phyloP scores from a whole-genome alignment of 1,140 invertebrate genomes.

The Anastatus disparis region DNA sequence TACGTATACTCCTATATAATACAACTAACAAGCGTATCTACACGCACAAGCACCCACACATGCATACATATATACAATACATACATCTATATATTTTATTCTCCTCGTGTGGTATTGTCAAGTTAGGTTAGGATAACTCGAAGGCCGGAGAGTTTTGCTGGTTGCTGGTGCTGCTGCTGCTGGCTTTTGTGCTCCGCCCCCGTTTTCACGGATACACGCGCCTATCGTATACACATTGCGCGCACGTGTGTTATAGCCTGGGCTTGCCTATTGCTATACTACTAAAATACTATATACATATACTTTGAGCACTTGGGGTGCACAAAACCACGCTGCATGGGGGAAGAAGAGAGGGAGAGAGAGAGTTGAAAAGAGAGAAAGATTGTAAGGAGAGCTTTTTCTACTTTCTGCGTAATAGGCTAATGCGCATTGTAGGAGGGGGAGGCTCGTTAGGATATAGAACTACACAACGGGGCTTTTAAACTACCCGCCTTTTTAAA shows the following conservation, averaged over 20 bases:
- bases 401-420: too few species aligned
- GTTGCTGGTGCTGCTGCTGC: background rate
- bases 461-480: constrained; percentile 8
- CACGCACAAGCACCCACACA: too few species aligned
- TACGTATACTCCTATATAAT: too few species aligned
- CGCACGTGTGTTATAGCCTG: background rate
- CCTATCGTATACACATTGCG: background rate
- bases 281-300: background rate
- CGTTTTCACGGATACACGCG: constrained; percentile 15
- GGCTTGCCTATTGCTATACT: too few species aligned
- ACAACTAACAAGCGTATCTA: too few species aligned
- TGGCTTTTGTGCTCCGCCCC: background rate
- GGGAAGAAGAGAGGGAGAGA: too few species aligned
- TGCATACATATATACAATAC: too few species aligned
- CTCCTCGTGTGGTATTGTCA: too few species aligned
- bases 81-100: too few species aligned
- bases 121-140: constrained; percentile 1
- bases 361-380: too few species aligned
- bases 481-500: constrained; percentile 40
- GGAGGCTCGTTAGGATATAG: background rate
- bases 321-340: background rate
- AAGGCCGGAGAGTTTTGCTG: too few species aligned
- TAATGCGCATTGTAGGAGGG: background rate
- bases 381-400: constrained; percentile 8
- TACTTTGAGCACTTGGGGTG: background rate